Conservation (phyloP, 2,888 invertebrate species). For the Thera britannica region DNA sequence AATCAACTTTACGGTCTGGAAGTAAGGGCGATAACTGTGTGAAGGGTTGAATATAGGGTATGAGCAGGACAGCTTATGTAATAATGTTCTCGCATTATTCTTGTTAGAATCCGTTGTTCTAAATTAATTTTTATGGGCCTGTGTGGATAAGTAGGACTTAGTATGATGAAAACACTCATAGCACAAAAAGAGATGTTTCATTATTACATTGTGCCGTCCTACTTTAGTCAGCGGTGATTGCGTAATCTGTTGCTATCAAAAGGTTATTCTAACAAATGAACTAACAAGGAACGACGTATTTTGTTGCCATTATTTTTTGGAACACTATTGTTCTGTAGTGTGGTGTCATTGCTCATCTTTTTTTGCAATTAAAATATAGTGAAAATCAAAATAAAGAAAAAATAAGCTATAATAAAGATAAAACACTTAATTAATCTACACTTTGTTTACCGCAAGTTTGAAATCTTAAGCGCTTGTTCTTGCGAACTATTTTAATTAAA, state of each 20-base stretch:
- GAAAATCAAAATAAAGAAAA: neutral
- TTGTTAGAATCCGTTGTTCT: constrained; percentile 40
- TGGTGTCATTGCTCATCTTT: no score
- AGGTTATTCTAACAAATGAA: no score
- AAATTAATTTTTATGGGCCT: constrained; percentile 48
- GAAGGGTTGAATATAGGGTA: constrained; percentile 28
- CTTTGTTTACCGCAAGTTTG: constrained; percentile 34
- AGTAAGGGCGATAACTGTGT: constrained; percentile 3
- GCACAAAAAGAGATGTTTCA: neutral
- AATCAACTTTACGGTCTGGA: constrained; percentile 3
- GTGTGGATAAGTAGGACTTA: constrained; percentile 7
- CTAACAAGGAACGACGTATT: no score
- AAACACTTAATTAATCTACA: constrained; percentile 27
- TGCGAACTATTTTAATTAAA: constrained; percentile 50
- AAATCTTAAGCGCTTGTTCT: constrained; percentile 24
- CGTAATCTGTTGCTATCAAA: no score
- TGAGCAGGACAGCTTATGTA: constrained; percentile 46
- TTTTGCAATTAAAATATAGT: no score
- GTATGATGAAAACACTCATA: neutral
- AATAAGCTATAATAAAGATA: neutral
- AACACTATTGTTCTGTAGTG: no score
- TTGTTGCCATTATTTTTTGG: no score
- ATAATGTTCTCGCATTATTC: constrained; percentile 47
- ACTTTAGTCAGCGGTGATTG: no score
- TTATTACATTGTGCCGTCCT: neutral